These are phyloP conservation scores for Dreissena polymorpha DNA, from an alignment of 1,140 invertebrate species.

Conservation along the genomic window DNA sequence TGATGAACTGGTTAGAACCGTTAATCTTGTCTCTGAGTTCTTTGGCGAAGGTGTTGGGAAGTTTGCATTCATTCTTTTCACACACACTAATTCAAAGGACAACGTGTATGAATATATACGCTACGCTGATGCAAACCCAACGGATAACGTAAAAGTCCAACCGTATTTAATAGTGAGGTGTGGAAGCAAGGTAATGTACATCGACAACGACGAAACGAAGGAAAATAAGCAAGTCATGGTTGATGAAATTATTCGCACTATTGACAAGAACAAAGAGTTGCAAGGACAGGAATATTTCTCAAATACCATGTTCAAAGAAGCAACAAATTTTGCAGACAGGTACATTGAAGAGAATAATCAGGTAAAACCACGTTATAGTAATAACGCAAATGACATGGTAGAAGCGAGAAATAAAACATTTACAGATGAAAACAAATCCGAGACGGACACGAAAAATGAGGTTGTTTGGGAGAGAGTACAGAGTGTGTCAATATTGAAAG, in stretches of 20 bases:
- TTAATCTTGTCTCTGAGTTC: not conserved
- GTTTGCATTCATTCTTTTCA: not conserved
- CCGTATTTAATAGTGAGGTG: not conserved
- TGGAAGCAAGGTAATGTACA: not conserved
- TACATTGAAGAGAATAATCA: not conserved
- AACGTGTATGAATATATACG: not conserved
- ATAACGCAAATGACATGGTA: no score
- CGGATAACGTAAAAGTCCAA: not conserved
- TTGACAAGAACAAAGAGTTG: not conserved
- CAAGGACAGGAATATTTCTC: not conserved
- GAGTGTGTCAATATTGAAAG: no score
- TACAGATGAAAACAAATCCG: no score
- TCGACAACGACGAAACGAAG: not conserved
- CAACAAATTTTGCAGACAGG: not conserved
- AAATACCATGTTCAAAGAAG: not conserved
- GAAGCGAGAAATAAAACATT: no score
- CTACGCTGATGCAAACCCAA: not conserved
- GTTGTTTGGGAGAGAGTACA: no score
- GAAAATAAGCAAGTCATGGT: not conserved
- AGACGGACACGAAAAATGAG: no score
- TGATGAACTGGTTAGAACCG: not conserved
- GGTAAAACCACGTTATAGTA: no score
- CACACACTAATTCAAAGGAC: not conserved
- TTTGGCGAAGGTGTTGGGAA: not conserved
- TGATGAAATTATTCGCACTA: not conserved